Evolutionary conservation across 1,140 invertebrate species (phyloP).

Genomic region (Lordiphosa mommai): DNA sequence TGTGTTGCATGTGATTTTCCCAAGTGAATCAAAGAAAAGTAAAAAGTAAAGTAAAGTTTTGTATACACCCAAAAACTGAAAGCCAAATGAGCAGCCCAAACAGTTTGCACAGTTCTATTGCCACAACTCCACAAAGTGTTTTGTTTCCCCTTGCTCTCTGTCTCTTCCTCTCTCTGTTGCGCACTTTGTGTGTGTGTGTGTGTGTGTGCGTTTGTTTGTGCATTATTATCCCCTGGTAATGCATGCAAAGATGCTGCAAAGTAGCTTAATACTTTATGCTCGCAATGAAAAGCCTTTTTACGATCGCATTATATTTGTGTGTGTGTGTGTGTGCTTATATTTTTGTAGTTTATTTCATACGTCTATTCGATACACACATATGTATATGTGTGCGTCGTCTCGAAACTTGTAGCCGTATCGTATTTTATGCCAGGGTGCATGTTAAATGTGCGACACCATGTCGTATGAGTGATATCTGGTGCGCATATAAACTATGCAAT

Average conservation of each 20-base stretch:
- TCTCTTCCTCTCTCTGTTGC: too few species aligned
- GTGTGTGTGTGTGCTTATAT: slow-evolving; percentile 65
- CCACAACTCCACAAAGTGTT: too few species aligned
- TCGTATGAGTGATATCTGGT: slow-evolving; percentile 70
- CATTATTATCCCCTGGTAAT: slow-evolving; percentile 74
- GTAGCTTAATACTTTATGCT: slow-evolving; percentile 78
- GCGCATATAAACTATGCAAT: slow-evolving; percentile 71
- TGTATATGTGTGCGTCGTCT: not conserved
- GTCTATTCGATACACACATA: slow-evolving; percentile 48
- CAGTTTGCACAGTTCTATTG: too few species aligned
- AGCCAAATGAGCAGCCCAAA: too few species aligned
- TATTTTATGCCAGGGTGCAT: slow-evolving; percentile 69
- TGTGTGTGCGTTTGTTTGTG: slow-evolving; percentile 46
- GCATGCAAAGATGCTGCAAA: slow-evolving; percentile 77
- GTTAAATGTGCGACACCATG: slow-evolving; percentile 67
- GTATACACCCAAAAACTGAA: too few species aligned
- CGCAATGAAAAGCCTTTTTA: slow-evolving; percentile 77
- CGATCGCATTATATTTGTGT: slow-evolving; percentile 73
- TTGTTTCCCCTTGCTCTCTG: too few species aligned
- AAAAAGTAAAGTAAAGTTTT: too few species aligned
- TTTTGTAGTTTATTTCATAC: slow-evolving; percentile 47
- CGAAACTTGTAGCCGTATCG: slow-evolving; percentile 53
- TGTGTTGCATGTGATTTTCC: too few species aligned
- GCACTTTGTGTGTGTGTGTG: not conserved
- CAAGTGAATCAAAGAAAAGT: too few species aligned